Evolutionary conservation across 2,888 invertebrate species (phyloP).

Genomic region (Lasioglossum figueresi): DNA sequence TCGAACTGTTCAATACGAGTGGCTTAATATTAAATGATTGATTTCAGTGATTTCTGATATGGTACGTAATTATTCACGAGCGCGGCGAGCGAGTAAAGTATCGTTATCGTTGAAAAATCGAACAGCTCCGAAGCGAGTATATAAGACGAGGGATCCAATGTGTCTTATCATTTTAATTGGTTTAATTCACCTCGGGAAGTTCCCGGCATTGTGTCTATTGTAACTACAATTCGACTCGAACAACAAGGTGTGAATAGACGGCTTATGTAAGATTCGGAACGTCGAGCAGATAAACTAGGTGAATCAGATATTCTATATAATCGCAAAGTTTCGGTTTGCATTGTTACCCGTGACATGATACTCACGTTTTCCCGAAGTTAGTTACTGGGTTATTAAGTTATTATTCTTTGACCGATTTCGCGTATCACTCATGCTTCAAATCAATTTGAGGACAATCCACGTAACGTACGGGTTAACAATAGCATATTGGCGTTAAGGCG

Average conservation of each 20-base stretch:
- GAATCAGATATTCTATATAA: slow-evolving; percentile 53
- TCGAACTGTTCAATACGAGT: background rate
- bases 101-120: background rate
- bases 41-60: background rate
- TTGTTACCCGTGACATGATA: slow-evolving; percentile 37
- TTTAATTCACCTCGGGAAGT: slow-evolving; percentile 24
- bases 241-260: slow-evolving; percentile 33
- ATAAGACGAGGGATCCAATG: background rate
- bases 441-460: background rate
- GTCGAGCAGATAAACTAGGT: slow-evolving; percentile 41
- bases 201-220: slow-evolving; percentile 27
- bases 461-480: background rate
- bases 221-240: slow-evolving; percentile 15
- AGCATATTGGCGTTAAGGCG: background rate
- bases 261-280: slow-evolving; percentile 37
- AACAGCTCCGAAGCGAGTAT: background rate
- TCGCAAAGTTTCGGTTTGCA: slow-evolving; percentile 44
- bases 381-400: slow-evolving; percentile 52
- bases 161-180: slow-evolving; percentile 37
- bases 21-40: background rate
- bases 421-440: background rate
- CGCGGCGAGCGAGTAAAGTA: background rate
- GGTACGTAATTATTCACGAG: background rate
- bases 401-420: slow-evolving; percentile 24
- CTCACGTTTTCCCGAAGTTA: slow-evolving; percentile 37